Evolutionary conservation across 2,113 vertebrate species (phyloP).

Genomic region (Nothoprocta perdicaria): DNA sequence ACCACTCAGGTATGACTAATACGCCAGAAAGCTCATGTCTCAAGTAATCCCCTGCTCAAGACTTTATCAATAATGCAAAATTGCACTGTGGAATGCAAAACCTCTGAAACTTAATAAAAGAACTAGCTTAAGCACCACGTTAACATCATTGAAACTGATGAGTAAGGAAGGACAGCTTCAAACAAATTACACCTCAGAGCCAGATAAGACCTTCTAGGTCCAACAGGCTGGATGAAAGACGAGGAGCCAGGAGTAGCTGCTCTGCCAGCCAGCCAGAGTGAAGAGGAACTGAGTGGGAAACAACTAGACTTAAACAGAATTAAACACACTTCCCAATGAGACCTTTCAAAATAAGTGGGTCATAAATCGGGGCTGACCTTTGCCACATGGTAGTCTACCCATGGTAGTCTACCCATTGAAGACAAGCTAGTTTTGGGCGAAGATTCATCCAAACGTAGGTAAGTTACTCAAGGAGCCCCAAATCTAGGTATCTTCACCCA

Average conservation of each 20-base stretch:
- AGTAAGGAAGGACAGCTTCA: constrained; percentile 25
- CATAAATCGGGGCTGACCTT: not conserved
- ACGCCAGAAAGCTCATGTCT: constrained; percentile 22
- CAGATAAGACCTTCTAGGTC: constrained; percentile 14
- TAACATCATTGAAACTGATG: constrained; percentile 43
- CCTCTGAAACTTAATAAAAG: constrained; percentile 49
- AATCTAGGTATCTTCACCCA: not conserved
- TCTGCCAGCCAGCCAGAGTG: not conserved
- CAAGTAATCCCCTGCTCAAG: constrained; percentile 53
- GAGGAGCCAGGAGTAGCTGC: not conserved
- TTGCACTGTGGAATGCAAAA: constrained; percentile 53
- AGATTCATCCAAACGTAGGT: not conserved
- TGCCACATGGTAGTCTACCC: not conserved
- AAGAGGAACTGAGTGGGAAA: constrained; percentile 20
- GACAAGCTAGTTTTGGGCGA: not conserved
- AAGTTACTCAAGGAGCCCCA: not conserved
- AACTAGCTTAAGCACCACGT: constrained; percentile 32
- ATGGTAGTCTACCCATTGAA: not conserved
- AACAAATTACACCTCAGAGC: constrained; percentile 27
- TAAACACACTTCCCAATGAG: not conserved
- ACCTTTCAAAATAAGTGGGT: not conserved
- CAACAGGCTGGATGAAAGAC: not conserved
- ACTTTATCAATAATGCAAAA: constrained; percentile 62
- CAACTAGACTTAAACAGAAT: not conserved
- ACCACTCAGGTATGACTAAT: constrained; percentile 47